These are phyloP conservation scores for Pomacea maculata DNA, from an alignment of 1,140 invertebrate genomes.

Conservation along the genomic window DNA sequence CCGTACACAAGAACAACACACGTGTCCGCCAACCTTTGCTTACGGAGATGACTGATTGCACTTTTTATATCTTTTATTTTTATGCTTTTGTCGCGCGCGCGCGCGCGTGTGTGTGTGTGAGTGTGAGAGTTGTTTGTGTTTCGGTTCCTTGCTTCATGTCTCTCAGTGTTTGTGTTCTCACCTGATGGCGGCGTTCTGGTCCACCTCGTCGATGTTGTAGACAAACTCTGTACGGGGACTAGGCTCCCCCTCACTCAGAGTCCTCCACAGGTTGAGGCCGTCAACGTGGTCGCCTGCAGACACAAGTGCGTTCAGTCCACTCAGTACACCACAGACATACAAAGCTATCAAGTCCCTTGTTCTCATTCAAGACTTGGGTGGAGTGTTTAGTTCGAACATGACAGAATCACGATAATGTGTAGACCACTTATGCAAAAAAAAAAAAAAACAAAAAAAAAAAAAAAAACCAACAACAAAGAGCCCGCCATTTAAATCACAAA, in stretches of 20 bases:
- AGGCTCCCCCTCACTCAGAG: slow-evolving; percentile 14
- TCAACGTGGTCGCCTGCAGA: slow-evolving; percentile 23
- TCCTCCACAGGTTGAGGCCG: slow-evolving; percentile 32
- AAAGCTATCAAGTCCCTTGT: too few relatives aligned
- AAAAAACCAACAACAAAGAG: too few relatives aligned
- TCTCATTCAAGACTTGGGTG: too few relatives aligned
- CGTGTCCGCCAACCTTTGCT: background rate
- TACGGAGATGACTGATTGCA: background rate
- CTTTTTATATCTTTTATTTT: background rate
- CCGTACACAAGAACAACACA: too few relatives aligned
- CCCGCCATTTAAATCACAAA: too few relatives aligned
- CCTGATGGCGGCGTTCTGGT: slow-evolving; percentile 50
- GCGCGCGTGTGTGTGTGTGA: background rate
- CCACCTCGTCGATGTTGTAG: slow-evolving; percentile 42
- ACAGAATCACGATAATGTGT: too few relatives aligned
- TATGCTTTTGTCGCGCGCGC: background rate
- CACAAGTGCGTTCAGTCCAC: too few relatives aligned
- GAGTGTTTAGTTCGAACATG: too few relatives aligned
- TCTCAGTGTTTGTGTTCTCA: slow-evolving; percentile 6
- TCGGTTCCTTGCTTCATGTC: too few relatives aligned
- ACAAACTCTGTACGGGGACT: slow-evolving; percentile 37
- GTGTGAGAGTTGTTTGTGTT: background rate
- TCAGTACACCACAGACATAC: too few relatives aligned
- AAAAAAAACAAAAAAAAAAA: too few relatives aligned
- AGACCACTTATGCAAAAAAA: too few relatives aligned